These are phyloP conservation scores for Hydrotaea diabolus DNA, from an alignment of 2,888 invertebrate species.

Conservation along the genomic window DNA sequence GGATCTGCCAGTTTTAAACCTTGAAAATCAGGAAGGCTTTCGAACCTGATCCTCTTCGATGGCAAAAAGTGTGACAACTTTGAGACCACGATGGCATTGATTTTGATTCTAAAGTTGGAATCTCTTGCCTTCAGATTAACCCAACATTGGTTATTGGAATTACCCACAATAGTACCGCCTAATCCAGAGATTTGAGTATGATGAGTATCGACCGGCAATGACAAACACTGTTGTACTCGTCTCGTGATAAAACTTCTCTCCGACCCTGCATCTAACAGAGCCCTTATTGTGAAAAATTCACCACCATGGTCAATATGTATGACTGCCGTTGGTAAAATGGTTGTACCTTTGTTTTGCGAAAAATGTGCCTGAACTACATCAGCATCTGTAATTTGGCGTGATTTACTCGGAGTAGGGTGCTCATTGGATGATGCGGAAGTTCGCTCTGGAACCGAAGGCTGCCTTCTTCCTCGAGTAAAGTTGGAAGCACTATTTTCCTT, in stretches of 20 bases:
- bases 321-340: too few relatives aligned
- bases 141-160: not conserved
- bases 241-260: not conserved
- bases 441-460: not conserved
- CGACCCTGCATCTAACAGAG: not conserved
- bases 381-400: not conserved
- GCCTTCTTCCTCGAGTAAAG: not conserved
- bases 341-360: conserved; percentile 2
- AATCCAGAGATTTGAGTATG: conserved; percentile 18
- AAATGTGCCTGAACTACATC: not conserved
- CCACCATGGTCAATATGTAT: too few relatives aligned
- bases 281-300: conserved; percentile 20
- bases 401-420: not conserved
- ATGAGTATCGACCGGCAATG: not conserved
- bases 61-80: conserved; percentile 11
- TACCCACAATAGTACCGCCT: not conserved
- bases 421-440: not conserved
- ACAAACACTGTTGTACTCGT: not conserved
- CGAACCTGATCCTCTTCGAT: not conserved
- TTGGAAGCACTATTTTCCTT: not conserved
- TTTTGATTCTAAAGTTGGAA: not conserved
- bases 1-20: not conserved
- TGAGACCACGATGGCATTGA: too few relatives aligned
- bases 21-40: not conserved
- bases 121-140: not conserved